Conservation (phyloP, 35 echinoderm and acorn worm genomes). For the Anneissia japonica region DNA sequence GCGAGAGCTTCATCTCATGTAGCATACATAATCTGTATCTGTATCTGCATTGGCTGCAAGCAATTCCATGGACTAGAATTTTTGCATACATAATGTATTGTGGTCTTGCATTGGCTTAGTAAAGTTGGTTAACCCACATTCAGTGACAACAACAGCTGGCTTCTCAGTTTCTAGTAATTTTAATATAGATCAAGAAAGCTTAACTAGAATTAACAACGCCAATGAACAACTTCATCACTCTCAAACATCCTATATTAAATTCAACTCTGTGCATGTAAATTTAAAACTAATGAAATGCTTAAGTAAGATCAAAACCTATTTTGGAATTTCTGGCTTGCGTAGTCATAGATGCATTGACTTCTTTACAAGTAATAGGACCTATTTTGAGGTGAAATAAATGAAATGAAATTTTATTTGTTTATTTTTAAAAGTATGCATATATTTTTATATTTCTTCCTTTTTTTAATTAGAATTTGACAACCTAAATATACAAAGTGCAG, state of each 20-base stretch:
- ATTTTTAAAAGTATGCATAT: too few relatives aligned
- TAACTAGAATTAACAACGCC: not conserved
- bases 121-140: not conserved
- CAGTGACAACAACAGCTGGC: not conserved
- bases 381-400: too few relatives aligned
- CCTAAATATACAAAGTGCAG: too few relatives aligned
- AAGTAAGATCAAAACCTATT: too few relatives aligned
- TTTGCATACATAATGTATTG: not conserved
- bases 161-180: not conserved
- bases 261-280: too few relatives aligned
- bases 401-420: too few relatives aligned
- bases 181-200: not conserved
- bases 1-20: not conserved
- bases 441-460: too few relatives aligned
- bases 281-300: too few relatives aligned
- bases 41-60: not conserved
- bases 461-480: too few relatives aligned
- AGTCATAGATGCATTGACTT: too few relatives aligned
- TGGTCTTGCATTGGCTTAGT: not conserved
- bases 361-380: too few relatives aligned
- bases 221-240: not conserved
- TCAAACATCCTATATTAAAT: not conserved
- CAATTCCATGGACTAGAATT: not conserved
- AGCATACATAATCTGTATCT: not conserved
- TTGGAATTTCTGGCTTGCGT: too few relatives aligned